Evolutionary conservation across 2,113 vertebrate genomes (phyloP).

Genomic region (Phylloscopus trochilus): DNA sequence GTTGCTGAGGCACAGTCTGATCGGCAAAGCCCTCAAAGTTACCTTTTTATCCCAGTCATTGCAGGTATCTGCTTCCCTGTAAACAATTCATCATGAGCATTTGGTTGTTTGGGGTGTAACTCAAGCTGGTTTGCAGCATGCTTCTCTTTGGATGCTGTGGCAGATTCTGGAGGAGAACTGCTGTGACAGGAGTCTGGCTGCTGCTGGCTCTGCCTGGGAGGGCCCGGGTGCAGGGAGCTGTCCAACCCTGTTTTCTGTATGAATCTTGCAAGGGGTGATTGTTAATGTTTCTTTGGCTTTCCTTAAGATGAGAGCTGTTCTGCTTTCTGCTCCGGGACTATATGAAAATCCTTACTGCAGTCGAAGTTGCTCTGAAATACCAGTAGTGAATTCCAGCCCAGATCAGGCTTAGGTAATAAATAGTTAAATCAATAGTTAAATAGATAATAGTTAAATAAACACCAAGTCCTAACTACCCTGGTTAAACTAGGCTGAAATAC

Average conservation of each 20-base stretch:
- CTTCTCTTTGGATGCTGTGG: slow-evolving; percentile 23
- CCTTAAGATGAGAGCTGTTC: not conserved
- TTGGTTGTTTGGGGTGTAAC: slow-evolving; percentile 24
- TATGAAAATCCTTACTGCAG: not conserved
- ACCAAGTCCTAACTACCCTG: not conserved
- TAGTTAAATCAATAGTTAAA: not conserved
- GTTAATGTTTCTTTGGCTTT: not conserved
- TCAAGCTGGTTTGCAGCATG: not conserved
- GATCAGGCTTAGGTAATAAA: not conserved
- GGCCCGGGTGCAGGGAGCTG: not conserved
- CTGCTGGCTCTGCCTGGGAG: not conserved
- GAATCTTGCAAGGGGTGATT: not conserved
- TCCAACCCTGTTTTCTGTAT: rapidly evolving
- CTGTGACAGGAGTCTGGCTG: not conserved
- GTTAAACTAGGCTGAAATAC: not conserved
- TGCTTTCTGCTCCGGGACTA: not conserved
- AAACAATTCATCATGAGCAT: not conserved
- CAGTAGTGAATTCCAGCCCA: not conserved
- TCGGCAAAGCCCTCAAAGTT: slow-evolving; percentile 28
- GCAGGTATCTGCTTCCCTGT: slow-evolving; percentile 15
- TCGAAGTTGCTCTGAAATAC: not conserved
- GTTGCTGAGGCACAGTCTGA: slow-evolving; percentile 10
- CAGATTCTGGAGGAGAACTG: slow-evolving; percentile 1
- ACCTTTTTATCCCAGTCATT: slow-evolving; percentile 2
- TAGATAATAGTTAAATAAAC: not conserved